Base-by-base conservation (phyloP, 2,888 invertebrate genomes). In the Lumbricus terrestris region DNA sequence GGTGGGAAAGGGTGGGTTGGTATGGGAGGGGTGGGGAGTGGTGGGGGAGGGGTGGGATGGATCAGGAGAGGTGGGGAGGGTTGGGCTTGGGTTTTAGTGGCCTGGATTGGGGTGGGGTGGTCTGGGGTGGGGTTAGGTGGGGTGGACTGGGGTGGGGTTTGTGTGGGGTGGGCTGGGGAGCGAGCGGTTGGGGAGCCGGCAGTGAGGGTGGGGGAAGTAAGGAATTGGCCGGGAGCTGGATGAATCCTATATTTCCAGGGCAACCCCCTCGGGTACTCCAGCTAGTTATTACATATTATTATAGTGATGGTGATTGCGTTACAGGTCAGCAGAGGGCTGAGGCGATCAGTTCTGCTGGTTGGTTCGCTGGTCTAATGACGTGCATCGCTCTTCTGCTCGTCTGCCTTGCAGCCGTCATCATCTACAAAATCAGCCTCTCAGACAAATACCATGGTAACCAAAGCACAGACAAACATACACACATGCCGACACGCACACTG, bases 291-390 rank as follows among this genome's bases (percentile, higher is more conserved):
- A 3, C 13, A 16, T 20, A 47, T 47, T 20, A 47, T 4, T 2
- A 40, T 40, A 16, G 16, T 40, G 40, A 40, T 40, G 40, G 15
- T 40, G 40, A 40, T 69, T 69, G n/a, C 11, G 11, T 69, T 85
- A 20, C 37, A 85, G 85, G 35, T 35, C 37, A 35, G 85, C 85
- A 34, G 85, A 85, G 37, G 85, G 34, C 85, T 0, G 85, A 85
- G 37, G 18, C 85, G 23, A 37, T 85, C 37, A 85, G 20, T 35
- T 34, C 85, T 1, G 90, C 90, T n/a, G 90, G 90, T 18, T 90
- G 90, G 90, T 90, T 90, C 37, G 85, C 82, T 83, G 90, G 82
- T 35, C 90, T 90, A 23, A 90, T 90, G 90, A 85, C 85, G 18
- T 85, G 85, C 35, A 85, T 85, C 35, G 34, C 35, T 35, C 85